Base-by-base conservation (phyloP, 2,113 vertebrate genomes). In the Eulacestoma nigropectus region DNA sequence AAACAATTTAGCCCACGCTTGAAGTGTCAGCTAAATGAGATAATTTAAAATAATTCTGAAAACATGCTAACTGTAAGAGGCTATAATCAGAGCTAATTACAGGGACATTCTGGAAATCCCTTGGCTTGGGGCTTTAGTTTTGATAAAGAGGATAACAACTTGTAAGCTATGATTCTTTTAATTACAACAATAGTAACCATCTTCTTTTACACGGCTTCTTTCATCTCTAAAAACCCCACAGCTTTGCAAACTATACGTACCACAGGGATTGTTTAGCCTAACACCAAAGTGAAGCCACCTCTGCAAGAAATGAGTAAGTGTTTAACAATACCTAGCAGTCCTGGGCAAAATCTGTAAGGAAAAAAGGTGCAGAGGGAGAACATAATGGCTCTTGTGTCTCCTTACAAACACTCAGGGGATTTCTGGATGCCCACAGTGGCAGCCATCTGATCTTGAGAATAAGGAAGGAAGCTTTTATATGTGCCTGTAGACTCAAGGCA, bases 31-130 rank as follows among this genome's bases (percentile, higher is more conserved):
- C 70, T 95, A 95, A 96, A 94, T 77, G 33, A 84, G 80, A 76
- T 82, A 84, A 93, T 95, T 93, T 60, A 84, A 68, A 90, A 77
- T 85, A 90, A 87, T 76, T 78, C 89, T 88, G 84, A 92, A 88
- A 84, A 87, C 89, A 91, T 10, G 42, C 35, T 91, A 89, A 62
- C 64, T 11, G 4, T 53, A 82, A 93, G 87, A 96, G 91, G 53
- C 88, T 96, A 69, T 92, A 92, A 97, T 96, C 92, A 95, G 77
- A 85, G 85, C 50, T 97, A 97, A 96, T 97, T 95, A 96, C n/a
- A 95, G 80, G 82, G 80, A 70, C 47, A 41, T 81, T 94, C 83
- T 95, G 76, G 87, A 96, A 97, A 95, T 87, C 83, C 85, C 83
- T 57, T 87, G 72, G 78, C 89, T 90, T 95, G 42, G 67, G 74